Evolutionary conservation across 2,888 invertebrate genomes (phyloP).

Genomic region (Seira sanloemensis): DNA sequence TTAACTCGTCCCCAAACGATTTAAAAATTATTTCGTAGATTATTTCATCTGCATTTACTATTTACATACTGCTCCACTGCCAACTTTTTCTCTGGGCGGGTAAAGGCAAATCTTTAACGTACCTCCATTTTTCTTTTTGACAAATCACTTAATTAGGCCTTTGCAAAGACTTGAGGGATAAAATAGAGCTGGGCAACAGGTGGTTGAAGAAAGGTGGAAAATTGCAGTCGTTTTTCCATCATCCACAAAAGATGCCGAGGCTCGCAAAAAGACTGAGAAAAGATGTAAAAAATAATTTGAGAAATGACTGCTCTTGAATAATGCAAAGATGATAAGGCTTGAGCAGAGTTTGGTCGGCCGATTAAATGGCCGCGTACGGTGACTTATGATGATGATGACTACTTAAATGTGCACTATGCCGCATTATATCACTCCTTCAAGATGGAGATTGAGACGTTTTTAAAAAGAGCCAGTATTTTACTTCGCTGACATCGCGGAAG

Average conservation of each 20-base stretch:
- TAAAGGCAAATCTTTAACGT: no score
- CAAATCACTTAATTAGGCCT: conserved; percentile 60
- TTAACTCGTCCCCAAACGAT: no score
- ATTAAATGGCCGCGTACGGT: conserved; percentile 27
- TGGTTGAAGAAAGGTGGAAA: conserved; percentile 55
- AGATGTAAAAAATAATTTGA: background rate
- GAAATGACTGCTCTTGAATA: no score
- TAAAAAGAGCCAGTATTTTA: background rate
- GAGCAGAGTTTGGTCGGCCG: background rate
- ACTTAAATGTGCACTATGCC: background rate
- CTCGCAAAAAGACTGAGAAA: background rate
- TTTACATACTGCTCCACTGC: no score
- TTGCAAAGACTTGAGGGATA: conserved; percentile 6
- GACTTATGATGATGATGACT: conserved; percentile 31
- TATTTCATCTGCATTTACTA: no score
- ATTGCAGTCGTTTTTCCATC: no score
- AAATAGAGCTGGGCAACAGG: conserved; percentile 55
- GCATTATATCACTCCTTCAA: conserved; percentile 26
- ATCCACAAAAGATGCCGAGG: no score
- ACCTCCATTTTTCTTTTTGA: conserved; percentile 39
- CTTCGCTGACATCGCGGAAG: conserved; percentile 42
- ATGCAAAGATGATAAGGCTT: background rate
- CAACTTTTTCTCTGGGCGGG: no score
- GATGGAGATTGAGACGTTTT: conserved; percentile 20
- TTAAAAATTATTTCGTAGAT: no score